phyloP scores from a whole-genome alignment of 2,888 invertebrate genomes.

The Acronicta psi region DNA sequence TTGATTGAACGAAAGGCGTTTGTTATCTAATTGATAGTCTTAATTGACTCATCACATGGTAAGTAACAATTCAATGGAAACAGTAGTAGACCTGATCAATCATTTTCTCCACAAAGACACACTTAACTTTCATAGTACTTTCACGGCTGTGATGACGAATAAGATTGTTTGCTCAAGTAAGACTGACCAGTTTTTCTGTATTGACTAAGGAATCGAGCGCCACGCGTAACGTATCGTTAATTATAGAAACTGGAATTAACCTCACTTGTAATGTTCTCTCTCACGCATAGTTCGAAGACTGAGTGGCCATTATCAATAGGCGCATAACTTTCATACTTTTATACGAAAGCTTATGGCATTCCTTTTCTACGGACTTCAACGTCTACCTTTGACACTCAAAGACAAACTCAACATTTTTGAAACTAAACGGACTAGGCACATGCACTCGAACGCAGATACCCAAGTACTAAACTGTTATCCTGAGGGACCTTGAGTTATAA shows the following conservation, averaged over 20 bases:
- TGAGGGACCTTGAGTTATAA: no score
- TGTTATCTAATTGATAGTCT: conserved; percentile 56
- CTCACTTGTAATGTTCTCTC: conserved; percentile 51
- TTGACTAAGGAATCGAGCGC: conserved; percentile 42
- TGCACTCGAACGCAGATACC: no score
- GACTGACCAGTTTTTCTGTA: conserved; percentile 63
- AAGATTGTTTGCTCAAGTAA: conserved; percentile 66
- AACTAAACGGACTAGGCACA: no score
- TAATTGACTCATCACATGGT: conserved; percentile 65
- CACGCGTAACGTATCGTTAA: conserved; percentile 61
- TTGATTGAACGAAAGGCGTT: conserved; percentile 61
- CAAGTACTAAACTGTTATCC: no score
- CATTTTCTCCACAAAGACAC: conserved; percentile 65
- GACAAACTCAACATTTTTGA: no score
- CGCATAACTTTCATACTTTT: conserved; percentile 22
- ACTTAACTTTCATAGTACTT: conserved; percentile 71
- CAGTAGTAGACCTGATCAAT: conserved; percentile 69
- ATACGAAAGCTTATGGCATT: conserved; percentile 8
- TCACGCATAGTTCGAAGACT: conserved; percentile 48
- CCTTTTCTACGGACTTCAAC: conserved; percentile 10
- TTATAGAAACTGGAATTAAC: conserved; percentile 63
- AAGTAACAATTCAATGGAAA: conserved; percentile 59
- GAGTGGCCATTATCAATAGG: conserved; percentile 39
- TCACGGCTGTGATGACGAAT: conserved; percentile 68
- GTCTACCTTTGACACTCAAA: no score